phyloP scores from a whole-genome alignment of 2,797 vertebrate species.

The Garrulus glandarius region DNA sequence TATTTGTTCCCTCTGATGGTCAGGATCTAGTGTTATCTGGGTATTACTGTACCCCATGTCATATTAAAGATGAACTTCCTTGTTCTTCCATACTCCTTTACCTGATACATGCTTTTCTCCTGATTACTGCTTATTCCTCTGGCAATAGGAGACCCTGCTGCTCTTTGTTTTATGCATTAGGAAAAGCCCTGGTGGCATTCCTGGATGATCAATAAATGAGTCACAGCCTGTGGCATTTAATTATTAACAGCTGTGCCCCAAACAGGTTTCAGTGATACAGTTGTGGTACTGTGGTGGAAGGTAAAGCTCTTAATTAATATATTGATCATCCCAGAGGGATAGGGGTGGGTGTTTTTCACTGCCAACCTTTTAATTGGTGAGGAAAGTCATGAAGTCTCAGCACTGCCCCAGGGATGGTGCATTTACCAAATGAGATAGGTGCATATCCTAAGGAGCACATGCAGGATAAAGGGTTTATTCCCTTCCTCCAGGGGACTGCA shows the following conservation, averaged over 20 bases:
- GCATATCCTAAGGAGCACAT: rapidly evolving
- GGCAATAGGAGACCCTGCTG: not conserved
- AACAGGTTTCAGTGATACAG: not conserved
- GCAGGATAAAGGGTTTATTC: not conserved
- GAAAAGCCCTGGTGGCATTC: not conserved
- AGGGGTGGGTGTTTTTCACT: not conserved
- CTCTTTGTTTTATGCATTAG: not conserved
- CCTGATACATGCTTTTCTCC: not conserved
- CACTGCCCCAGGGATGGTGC: rapidly evolving
- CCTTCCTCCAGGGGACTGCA: not conserved
- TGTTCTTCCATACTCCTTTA: not conserved
- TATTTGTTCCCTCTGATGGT: not conserved
- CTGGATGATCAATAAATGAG: not conserved
- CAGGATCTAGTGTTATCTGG: not conserved
- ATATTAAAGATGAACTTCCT: rapidly evolving
- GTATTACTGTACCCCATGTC: not conserved
- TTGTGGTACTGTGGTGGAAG: not conserved
- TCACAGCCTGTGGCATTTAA: not conserved
- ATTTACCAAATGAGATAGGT: not conserved
- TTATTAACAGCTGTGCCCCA: not conserved
- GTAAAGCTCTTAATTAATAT: not conserved
- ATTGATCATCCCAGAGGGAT: not conserved
- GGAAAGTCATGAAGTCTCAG: not conserved
- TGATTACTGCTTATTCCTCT: not conserved
- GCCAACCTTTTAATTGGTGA: not conserved